Base-by-base conservation (phyloP, 2,797 vertebrate species). In the Coccyzus lansbergi region DNA sequence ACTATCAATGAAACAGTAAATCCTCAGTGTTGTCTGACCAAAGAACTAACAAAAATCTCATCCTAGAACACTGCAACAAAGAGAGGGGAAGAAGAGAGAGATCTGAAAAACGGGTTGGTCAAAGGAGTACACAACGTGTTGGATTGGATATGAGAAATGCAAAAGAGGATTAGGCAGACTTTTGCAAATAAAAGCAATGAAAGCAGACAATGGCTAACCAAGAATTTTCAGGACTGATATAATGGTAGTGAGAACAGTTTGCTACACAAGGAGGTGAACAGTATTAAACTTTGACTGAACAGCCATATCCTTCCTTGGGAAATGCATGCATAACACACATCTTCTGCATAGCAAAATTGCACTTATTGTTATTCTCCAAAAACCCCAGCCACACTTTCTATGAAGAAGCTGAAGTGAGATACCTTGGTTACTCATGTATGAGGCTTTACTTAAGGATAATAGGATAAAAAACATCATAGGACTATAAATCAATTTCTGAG, bases 401-500 rank as follows among this genome's bases (percentile, higher is more conserved):
- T 55, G 42, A 59, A 59, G 74, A 67, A 80, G 33, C 26, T 55
- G 22, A 79, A 86, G 21, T 72, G 48, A 82, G 21, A 86, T n/a
- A 59, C 4, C 3, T 28, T 46, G 17, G 6, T 55, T 88, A 58
- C 9, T 20, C 18, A 18, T 22, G 25, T 76, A 15, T 48, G 55
- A 88, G 34, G 19, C 29, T 86, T 91, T 83, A 67, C 16, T 65
- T 69, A 48, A 75, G 38, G 24, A 86, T 28, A 70, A 60, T 7
- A 76, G 34, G 42, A 55, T 64, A 64, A 78, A 88, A 91, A 78
- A 3, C 6, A 74, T 15, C 29, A n/a, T 17, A 85, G 40, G 24
- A 70, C 29, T 79, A 36, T 76, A 81, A 79, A 88, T 70, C 38
- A 49, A 65, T 79, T 88, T 88, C 36, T 92, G 74, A 88, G 18